Base-by-base conservation (phyloP, 2,797 vertebrate species). In the Chaetodon trifasciatus region DNA sequence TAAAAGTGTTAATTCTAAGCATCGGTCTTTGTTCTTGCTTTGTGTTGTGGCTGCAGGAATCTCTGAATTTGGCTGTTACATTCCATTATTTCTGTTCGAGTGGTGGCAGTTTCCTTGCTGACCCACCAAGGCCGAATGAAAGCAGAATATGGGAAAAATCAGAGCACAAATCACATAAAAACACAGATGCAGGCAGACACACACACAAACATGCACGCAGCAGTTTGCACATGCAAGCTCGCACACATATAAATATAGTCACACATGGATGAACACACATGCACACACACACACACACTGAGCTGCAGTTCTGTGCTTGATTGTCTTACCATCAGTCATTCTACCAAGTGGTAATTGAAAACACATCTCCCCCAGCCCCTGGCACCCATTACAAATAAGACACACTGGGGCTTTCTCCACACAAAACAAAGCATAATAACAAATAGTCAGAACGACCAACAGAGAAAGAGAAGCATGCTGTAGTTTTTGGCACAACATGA, bases 301-400 rank as follows among this genome's bases (percentile, higher is more conserved):
- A 92, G 88, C 86, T 87, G 87, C 83, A 87, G 88, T 86, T 87
- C 83, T 88, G 90, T 78, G 81, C 86, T 85, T 91, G 88, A 94
- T 92, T 93, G 91, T 93, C 91, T 92, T 86, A 86, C 92, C 91
- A 93, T 93, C 89, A 90, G 87, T 92, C 92, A 88, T 91, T 93
- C 87, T 89, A 91, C 85, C 85, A 87, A 93, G 87, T 92, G 87
- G 86, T 95, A 95, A 95, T 93, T 94, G 92, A 93, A 95, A 94
- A 91, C 92, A 94, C 93, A 93, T 92, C 92, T 91, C 84, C 87
- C 86, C 75, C 84, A 71, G 90, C 83, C 85, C 84, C 89, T 92
- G 86, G 93, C 86, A 92, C 89, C 86, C 81, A 88, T 89, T 91
- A 93, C 84, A 92, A 91, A 91, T 88, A 90, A 83, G 84, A 91